A percentile compares a stretch with the other conserved stretches of the same genome.
Evolutionary conservation across 2,113 vertebrate species (phyloP).

Genomic region (Pachycephala philippinensis): DNA sequence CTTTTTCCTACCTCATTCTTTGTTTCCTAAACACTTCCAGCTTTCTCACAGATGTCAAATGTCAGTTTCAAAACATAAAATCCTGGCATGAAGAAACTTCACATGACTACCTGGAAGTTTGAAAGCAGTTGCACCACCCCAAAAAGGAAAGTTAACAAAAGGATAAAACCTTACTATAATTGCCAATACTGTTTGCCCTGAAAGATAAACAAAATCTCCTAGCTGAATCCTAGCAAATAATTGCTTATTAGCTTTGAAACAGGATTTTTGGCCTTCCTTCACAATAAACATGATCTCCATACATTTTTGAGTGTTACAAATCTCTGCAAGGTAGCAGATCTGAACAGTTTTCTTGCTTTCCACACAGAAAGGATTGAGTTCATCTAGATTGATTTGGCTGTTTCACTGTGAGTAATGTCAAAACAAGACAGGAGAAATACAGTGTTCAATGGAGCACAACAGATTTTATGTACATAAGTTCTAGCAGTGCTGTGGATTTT

Average conservation of each 20-base stretch:
- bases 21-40: background rate
- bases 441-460: conserved; percentile 47
- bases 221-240: background rate
- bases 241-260: background rate
- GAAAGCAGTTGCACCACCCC: background rate
- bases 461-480: conserved; percentile 46
- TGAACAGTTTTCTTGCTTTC: background rate
- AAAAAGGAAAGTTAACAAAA: background rate
- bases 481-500: conserved; percentile 43
- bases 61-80: background rate
- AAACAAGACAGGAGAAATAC: conserved; percentile 38
- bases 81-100: background rate
- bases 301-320: background rate
- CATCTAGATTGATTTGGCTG: conserved; percentile 32
- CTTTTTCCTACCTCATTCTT: background rate
- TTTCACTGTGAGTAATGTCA: conserved; percentile 47
- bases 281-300: background rate
- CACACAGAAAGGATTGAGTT: background rate
- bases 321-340: background rate
- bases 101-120: background rate
- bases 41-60: background rate
- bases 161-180: background rate
- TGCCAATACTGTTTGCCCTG: background rate
- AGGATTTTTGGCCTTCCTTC: background rate
- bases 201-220: background rate